Conservation (phyloP, 1,140 invertebrate genomes). For the Lordiphosa collinella region DNA sequence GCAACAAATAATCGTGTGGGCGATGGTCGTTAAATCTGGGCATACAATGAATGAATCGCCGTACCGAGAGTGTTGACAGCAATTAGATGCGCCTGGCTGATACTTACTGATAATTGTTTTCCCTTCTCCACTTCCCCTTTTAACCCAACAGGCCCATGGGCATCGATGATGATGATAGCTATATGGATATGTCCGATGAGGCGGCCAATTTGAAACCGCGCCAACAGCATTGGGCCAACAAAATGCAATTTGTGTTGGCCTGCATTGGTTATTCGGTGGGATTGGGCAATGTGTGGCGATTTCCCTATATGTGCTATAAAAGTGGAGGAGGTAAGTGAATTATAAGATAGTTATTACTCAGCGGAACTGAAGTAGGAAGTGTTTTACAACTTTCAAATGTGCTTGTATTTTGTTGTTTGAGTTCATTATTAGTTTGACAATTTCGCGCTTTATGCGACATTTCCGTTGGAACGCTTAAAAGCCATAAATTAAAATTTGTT, state of each 20-base stretch:
- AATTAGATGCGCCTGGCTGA: conserved; percentile 48
- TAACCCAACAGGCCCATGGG: conserved; percentile 82
- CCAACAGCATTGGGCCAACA: conserved; percentile 92
- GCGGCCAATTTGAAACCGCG: conserved; percentile 85
- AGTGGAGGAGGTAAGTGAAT: conserved; percentile 87
- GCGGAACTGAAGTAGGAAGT: too few relatives aligned
- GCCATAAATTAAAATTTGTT: conserved; percentile 76
- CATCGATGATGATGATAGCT: conserved; percentile 85
- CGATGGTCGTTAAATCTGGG: conserved; percentile 28
- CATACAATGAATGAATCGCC: not conserved
- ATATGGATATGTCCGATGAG: conserved; percentile 83
- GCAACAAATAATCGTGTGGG: conserved; percentile 38
- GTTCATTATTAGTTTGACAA: conserved; percentile 40
- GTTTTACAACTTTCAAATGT: not conserved
- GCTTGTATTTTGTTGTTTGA: conserved; percentile 20
- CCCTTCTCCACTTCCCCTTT: conserved; percentile 7
- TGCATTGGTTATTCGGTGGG: conserved; percentile 96
- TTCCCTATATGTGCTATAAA: conserved; percentile 91
- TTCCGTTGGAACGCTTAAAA: conserved; percentile 54
- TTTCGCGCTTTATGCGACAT: conserved; percentile 73
- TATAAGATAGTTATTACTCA: not conserved
- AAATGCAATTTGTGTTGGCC: conserved; percentile 93
- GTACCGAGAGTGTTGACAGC: conserved; percentile 42
- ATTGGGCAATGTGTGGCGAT: conserved; percentile 94
- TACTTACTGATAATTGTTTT: not conserved